phyloP scores from a whole-genome alignment of 2,797 vertebrate genomes.

The Etheostoma nigrum region DNA sequence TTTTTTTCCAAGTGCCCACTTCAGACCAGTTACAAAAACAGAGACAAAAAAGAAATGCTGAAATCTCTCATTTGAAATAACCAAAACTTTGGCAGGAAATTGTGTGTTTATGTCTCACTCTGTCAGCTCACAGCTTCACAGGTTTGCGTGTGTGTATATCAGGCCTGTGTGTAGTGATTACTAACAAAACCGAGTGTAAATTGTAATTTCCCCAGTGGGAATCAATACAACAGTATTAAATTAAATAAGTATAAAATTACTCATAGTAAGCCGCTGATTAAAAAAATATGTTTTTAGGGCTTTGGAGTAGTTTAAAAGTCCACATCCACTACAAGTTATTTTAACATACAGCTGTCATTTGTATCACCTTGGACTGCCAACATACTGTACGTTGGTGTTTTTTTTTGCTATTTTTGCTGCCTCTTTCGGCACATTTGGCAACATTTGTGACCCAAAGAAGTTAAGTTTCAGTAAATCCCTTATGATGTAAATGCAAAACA shows the following conservation, averaged over 20 bases:
- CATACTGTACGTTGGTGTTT: background rate
- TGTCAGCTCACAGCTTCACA: no score
- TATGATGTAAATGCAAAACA: conserved; percentile 42
- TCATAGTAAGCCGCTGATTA: background rate
- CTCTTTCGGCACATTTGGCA: background rate
- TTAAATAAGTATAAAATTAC: no score
- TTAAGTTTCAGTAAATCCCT: conserved; percentile 29
- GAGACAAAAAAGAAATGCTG: background rate
- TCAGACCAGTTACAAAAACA: background rate
- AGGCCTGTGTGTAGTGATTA: no score
- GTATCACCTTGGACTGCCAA: background rate
- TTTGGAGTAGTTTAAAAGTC: background rate
- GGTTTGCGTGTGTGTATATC: no score
- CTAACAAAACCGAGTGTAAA: no score
- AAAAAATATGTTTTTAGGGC: background rate
- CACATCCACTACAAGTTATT: background rate
- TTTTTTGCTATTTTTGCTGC: background rate
- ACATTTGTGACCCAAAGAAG: conserved; percentile 3
- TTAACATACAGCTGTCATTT: background rate
- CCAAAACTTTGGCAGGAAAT: background rate
- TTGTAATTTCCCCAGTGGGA: no score
- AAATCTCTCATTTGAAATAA: background rate
- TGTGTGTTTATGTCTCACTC: background rate
- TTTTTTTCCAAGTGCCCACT: background rate
- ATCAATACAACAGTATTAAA: no score